Evolutionary conservation across 2,797 vertebrate genomes (phyloP).

Genomic region (Coregonus suidteri): DNA sequence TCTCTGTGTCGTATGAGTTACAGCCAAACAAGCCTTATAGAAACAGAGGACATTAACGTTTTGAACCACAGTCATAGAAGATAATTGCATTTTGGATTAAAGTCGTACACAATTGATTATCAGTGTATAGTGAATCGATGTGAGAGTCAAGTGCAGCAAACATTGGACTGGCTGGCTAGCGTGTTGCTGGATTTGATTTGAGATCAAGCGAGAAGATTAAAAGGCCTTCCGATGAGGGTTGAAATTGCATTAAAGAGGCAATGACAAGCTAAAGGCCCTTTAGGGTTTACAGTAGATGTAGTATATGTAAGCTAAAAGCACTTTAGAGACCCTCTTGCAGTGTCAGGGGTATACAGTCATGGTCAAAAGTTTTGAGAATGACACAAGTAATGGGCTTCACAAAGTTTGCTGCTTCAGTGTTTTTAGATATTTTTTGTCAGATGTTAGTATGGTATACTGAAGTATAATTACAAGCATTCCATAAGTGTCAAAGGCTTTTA

Average conservation of each 20-base stretch:
- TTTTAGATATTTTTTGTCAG: too few relatives aligned
- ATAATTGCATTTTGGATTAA: conserved; percentile 70
- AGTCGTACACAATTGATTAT: conserved; percentile 58
- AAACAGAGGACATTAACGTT: background rate
- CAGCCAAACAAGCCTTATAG: background rate
- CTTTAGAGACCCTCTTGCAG: too few relatives aligned
- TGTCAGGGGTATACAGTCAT: too few relatives aligned
- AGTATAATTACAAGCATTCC: too few relatives aligned
- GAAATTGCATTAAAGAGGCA: background rate
- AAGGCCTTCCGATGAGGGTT: conserved; percentile 35
- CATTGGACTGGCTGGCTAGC: conserved; percentile 22
- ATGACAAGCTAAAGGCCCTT: too few relatives aligned
- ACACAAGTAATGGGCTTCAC: too few relatives aligned
- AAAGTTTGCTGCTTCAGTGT: too few relatives aligned
- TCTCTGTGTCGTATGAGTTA: background rate
- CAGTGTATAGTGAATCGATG: conserved; percentile 49
- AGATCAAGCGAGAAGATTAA: conserved; percentile 58
- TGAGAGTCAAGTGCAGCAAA: conserved; percentile 34
- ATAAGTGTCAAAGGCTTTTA: too few relatives aligned
- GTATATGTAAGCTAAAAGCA: too few relatives aligned
- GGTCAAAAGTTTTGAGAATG: too few relatives aligned
- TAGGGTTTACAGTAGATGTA: too few relatives aligned
- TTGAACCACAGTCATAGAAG: conserved; percentile 39
- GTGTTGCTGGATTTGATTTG: conserved; percentile 59
- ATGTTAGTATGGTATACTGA: too few relatives aligned